These are phyloP conservation scores for Neotoxoptera formosana DNA, from an alignment of 1,140 invertebrate genomes.

Conservation along the genomic window DNA sequence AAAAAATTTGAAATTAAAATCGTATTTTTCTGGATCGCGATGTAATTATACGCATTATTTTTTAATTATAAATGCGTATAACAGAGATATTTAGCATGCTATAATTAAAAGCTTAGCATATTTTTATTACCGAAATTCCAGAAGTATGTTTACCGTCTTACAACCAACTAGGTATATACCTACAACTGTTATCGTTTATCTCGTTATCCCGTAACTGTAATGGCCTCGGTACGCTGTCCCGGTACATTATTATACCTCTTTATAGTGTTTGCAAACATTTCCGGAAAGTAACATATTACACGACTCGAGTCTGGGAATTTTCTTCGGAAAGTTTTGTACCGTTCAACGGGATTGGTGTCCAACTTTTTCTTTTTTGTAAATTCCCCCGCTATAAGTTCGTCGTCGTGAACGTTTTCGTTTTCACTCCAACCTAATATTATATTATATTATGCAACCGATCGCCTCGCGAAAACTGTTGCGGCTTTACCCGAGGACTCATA, in stretches of 20 bases:
- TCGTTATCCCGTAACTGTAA: neutral
- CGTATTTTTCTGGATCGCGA: neutral
- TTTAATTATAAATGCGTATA: neutral
- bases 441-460: no score
- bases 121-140: neutral
- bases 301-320: neutral
- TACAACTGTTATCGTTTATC: neutral
- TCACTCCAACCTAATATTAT: neutral
- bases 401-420: neutral
- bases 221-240: neutral
- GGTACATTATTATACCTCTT: neutral
- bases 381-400: neutral
- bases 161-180: neutral
- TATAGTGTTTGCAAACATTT: neutral
- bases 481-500: neutral
- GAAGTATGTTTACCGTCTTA: neutral
- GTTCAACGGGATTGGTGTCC: no score
- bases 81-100: neutral
- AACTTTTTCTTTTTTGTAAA: constrained; percentile 28
- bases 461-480: neutral
- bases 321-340: neutral
- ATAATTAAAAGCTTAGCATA: neutral
- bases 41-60: neutral
- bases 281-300: neutral
- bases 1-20: neutral